Base-by-base conservation (phyloP, 2,113 vertebrate genomes). In the Cromileptes altivelis region DNA sequence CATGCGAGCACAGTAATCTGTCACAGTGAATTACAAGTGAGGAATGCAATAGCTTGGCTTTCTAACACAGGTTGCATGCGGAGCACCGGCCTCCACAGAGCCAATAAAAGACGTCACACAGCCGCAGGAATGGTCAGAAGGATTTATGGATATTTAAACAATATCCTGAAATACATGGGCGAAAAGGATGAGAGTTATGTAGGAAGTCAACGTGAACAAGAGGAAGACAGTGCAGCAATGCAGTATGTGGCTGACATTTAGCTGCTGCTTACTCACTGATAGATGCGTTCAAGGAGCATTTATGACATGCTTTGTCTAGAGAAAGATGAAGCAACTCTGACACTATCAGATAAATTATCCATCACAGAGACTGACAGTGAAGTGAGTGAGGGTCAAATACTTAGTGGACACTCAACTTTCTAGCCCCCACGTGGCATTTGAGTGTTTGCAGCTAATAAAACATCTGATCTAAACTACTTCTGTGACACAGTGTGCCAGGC, bases 11-110 rank as follows among this genome's bases (percentile, higher is more conserved):
- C 57, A 25, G 53, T 75, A 12, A 75, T 80, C 37, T 58, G 69
- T 70, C 79, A 62, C 50, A 60, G 53, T 67, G 74, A 69, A 85
- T 85, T 85, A 85, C 21, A 71, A 56, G 57, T 13, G 42, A 75
- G 80, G 71, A 88, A 78, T 62, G 80, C 37, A 64, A 57, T 21
- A 75, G 50, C 47, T 1, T 19, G 33, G n/a, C 33, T 57, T 63
- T 61, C 49, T 25, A 67, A 45, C 23, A 79, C 23, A 45, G 63
- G 56, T 67, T 85, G 79, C 80, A 87, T 40, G 58, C 11, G 4
- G 42, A 79, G 65, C 61, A 47, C 6, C 27, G 0, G 30, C 61
- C 42, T 71, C 68, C 19, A n/a, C 42, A 13, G 30, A 74, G 42
- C 70, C 67, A 85, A 78, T 56, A 76, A 70, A 72, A 77, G 49